phyloP scores from a whole-genome alignment of 53 echinoderm and acorn worm species.

The Paracentrotus lividus region DNA sequence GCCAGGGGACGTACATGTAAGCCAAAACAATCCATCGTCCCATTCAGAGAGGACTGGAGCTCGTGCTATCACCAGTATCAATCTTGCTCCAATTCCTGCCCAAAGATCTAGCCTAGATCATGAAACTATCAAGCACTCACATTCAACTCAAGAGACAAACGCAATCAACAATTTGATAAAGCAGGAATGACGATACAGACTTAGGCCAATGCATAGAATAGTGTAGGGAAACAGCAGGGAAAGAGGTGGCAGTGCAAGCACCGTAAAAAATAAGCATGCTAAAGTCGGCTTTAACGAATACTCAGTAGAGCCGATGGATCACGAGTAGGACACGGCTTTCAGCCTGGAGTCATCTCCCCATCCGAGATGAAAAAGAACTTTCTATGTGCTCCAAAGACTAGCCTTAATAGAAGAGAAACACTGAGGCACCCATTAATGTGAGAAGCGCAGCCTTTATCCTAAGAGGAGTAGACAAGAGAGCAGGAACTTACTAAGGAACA shows the following conservation, averaged over 20 bases:
- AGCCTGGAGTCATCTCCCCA: conserved; percentile 55
- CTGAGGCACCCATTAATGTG: neutral
- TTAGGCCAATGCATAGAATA: neutral
- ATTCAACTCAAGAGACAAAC: neutral
- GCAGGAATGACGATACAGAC: neutral
- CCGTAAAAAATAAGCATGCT: neutral
- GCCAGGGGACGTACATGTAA: conserved; percentile 22
- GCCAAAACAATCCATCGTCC: neutral
- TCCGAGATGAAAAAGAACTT: conserved; percentile 40
- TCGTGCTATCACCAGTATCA: neutral
- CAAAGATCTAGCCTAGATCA: neutral
- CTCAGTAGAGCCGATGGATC: conserved; percentile 30
- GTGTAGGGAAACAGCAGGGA: neutral
- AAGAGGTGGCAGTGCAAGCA: neutral
- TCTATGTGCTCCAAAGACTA: neutral
- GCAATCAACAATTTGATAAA: neutral
- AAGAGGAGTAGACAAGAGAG: neutral
- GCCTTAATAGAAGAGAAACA: neutral
- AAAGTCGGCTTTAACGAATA: conserved; percentile 56
- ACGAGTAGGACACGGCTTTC: conserved; percentile 46
- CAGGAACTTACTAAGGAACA: neutral
- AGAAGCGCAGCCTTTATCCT: neutral
- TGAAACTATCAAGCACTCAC: neutral
- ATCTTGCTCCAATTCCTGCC: neutral
- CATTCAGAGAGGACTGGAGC: neutral